Evolutionary conservation across 2,888 invertebrate genomes (phyloP).

Genomic region (Chelonus formosanus): DNA sequence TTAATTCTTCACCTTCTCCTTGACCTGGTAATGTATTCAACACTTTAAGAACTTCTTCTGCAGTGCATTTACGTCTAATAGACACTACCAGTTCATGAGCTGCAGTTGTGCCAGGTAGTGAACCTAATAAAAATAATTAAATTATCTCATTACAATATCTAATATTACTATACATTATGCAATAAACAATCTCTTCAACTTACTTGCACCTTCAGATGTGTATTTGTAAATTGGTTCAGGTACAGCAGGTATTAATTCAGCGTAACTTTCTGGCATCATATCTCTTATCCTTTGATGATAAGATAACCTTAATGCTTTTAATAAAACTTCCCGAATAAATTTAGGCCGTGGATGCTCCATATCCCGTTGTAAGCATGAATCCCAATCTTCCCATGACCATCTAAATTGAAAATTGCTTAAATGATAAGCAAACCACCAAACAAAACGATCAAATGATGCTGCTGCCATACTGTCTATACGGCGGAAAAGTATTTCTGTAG

Average conservation of each 20-base stretch:
- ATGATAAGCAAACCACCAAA: constrained; percentile 98
- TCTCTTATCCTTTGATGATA: constrained; percentile 94
- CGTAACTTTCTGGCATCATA: constrained; percentile 89
- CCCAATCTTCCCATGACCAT: constrained; percentile 99
- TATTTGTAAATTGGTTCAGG: constrained; percentile 92
- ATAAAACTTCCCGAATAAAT: constrained; percentile 91
- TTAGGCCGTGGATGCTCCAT: constrained; percentile 91
- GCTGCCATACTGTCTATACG: constrained; percentile 97
- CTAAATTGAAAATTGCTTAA: constrained; percentile 98
- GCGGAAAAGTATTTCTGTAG: constrained; percentile 95
- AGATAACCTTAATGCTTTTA: constrained; percentile 85
- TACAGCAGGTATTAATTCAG: constrained; percentile 82
- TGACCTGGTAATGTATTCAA: constrained; percentile 88
- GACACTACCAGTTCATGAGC: constrained; percentile 88
- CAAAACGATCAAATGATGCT: constrained; percentile 95
- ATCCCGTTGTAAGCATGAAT: constrained; percentile 83
- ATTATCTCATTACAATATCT: too few species aligned
- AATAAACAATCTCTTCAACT: too few species aligned
- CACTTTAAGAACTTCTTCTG: constrained; percentile 88
- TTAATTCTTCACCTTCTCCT: constrained; percentile 75
- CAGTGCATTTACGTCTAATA: constrained; percentile 87
- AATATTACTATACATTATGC: too few species aligned
- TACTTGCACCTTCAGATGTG: constrained; percentile 85
- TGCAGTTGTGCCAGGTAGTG: constrained; percentile 80
- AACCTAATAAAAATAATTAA: constrained; percentile 33